These are phyloP conservation scores for Anthopleura sola DNA, from an alignment of 64 coral and sea anemone species.

Conservation along the genomic window DNA sequence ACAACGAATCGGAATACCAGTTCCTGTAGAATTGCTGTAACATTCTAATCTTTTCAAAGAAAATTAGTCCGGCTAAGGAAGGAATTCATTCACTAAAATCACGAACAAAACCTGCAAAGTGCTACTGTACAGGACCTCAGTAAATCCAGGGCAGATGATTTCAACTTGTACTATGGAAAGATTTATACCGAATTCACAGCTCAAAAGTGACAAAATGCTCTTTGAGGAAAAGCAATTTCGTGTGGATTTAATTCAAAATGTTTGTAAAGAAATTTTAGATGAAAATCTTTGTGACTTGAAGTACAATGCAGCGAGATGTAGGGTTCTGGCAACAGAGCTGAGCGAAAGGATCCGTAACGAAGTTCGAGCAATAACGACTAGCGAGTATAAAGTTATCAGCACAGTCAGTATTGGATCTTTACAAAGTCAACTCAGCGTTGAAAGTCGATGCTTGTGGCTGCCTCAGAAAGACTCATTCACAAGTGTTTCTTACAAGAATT, in stretches of 20 bases:
- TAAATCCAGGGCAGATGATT: background rate
- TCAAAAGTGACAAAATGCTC: background rate
- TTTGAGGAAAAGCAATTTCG: background rate
- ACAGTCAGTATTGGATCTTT: slow-evolving; percentile 42
- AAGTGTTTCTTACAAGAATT: slow-evolving; percentile 41
- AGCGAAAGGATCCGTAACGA: slow-evolving; percentile 47
- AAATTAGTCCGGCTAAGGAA: background rate
- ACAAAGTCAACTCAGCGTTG: slow-evolving; percentile 24
- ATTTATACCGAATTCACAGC: background rate
- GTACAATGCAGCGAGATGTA: slow-evolving; percentile 37
- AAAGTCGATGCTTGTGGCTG: slow-evolving; percentile 46
- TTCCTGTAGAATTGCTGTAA: too few species aligned
- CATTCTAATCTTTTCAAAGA: too few species aligned
- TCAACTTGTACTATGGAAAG: slow-evolving; percentile 9
- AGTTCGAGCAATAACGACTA: slow-evolving; percentile 16
- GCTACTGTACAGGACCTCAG: background rate
- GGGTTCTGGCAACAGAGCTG: slow-evolving; percentile 15
- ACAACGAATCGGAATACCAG: too few species aligned
- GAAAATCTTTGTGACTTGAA: slow-evolving; percentile 4
- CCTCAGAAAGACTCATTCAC: slow-evolving; percentile 19
- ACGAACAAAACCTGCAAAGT: background rate
- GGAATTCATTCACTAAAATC: too few species aligned
- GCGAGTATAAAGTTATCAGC: slow-evolving; percentile 44
- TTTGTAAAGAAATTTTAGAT: slow-evolving; percentile 17
- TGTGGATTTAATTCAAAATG: slow-evolving; percentile 12